These are phyloP conservation scores for Drosophila watanabei DNA, from an alignment of 1,140 invertebrate species.

Conservation along the genomic window DNA sequence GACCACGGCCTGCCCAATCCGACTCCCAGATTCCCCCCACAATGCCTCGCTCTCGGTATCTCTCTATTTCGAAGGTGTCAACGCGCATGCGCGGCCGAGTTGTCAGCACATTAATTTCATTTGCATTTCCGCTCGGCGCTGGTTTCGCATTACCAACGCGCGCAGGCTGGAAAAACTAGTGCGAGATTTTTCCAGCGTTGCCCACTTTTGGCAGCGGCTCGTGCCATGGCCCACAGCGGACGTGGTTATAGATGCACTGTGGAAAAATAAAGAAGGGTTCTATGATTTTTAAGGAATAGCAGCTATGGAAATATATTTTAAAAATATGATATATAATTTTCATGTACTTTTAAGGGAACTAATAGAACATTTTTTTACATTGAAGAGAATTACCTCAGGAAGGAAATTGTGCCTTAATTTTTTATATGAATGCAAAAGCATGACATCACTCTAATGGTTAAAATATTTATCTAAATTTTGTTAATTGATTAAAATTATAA, in stretches of 20 bases:
- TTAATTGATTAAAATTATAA: neutral
- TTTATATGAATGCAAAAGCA: neutral
- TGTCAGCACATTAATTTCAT: slow-evolving; percentile 85
- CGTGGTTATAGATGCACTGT: slow-evolving; percentile 7
- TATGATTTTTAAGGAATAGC: neutral
- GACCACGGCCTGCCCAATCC: slow-evolving; percentile 33
- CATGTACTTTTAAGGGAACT: neutral
- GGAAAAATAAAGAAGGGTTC: neutral
- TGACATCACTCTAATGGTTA: neutral
- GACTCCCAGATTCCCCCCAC: slow-evolving; percentile 16
- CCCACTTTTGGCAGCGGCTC: slow-evolving; percentile 72
- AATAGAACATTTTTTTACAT: neutral
- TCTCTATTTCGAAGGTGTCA: slow-evolving; percentile 69
- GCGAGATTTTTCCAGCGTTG: slow-evolving; percentile 71
- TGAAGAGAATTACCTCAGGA: neutral
- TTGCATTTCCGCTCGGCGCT: slow-evolving; percentile 82
- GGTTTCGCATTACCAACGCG: slow-evolving; percentile 79
- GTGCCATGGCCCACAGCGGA: slow-evolving; percentile 54
- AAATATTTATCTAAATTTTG: neutral
- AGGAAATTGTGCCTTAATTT: neutral
- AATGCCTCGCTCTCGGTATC: slow-evolving; percentile 1
- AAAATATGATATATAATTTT: neutral
- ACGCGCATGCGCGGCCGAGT: slow-evolving; percentile 79
- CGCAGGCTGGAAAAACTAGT: slow-evolving; percentile 80
- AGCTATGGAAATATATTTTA: neutral